These are phyloP conservation scores for Plectropomus leopardus DNA, from an alignment of 2,113 vertebrate genomes.

Conservation along the genomic window DNA sequence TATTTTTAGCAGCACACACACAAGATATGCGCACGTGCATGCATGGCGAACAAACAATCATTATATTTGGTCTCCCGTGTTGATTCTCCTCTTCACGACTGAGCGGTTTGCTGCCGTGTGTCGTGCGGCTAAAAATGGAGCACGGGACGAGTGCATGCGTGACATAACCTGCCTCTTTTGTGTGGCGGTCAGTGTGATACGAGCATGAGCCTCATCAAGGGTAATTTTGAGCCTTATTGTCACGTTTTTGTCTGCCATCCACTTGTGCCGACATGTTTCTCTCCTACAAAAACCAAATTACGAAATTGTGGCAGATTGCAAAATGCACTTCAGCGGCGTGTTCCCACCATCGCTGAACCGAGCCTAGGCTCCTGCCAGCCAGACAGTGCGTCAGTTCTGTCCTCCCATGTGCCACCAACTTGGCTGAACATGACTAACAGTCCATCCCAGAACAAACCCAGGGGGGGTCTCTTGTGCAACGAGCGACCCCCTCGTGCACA, in stretches of 20 bases:
- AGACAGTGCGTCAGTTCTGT: slow-evolving; percentile 40
- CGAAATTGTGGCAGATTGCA: slow-evolving; percentile 62
- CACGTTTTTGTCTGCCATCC: slow-evolving; percentile 37
- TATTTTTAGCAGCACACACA: slow-evolving; percentile 78
- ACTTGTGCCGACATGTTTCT: slow-evolving; percentile 59
- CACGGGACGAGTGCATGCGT: slow-evolving; percentile 40
- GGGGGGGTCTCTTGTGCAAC: slow-evolving; percentile 42
- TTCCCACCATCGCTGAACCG: slow-evolving; percentile 42
- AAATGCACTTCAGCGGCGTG: slow-evolving; percentile 42
- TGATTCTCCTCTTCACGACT: slow-evolving; percentile 50
- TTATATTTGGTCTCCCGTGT: slow-evolving; percentile 73
- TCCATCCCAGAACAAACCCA: slow-evolving; percentile 55
- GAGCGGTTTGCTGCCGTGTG: slow-evolving; percentile 52
- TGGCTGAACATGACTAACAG: slow-evolving; percentile 56
- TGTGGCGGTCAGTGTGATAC: slow-evolving; percentile 42
- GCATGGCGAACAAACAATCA: slow-evolving; percentile 71
- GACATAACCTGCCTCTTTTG: slow-evolving; percentile 53
- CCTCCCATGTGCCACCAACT: slow-evolving; percentile 57
- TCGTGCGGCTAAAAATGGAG: slow-evolving; percentile 54
- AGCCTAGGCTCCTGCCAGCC: slow-evolving; percentile 45
- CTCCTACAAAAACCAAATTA: slow-evolving; percentile 34
- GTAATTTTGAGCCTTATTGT: slow-evolving; percentile 53
- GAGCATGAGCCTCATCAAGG: slow-evolving; percentile 33
- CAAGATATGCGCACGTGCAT: slow-evolving; percentile 69
- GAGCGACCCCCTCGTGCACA: slow-evolving; percentile 10